Evolutionary conservation across 2,797 vertebrate genomes (phyloP).

Genomic region (Cynopterus sphinx): DNA sequence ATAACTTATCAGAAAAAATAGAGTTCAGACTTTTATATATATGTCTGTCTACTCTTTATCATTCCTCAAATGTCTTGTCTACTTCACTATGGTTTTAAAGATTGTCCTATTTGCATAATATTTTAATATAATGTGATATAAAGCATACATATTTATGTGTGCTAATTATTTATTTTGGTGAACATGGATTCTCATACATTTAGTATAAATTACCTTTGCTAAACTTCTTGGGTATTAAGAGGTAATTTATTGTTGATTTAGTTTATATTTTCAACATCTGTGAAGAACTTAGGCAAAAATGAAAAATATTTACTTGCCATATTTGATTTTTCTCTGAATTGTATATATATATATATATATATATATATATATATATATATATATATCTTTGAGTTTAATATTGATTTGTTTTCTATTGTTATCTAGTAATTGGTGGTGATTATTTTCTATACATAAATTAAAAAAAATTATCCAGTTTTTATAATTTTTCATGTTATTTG

Average conservation of each 20-base stretch:
- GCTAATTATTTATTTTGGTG: background rate
- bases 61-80: background rate
- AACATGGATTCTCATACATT: background rate
- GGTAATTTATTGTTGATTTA: background rate
- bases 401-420: background rate
- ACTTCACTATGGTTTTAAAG: background rate
- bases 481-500: background rate
- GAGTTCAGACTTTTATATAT: background rate
- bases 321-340: background rate
- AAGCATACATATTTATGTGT: background rate
- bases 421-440: background rate
- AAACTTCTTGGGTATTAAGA: background rate
- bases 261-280: background rate
- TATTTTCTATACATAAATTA: background rate
- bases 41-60: background rate
- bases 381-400: background rate
- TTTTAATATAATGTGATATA: background rate
- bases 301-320: background rate
- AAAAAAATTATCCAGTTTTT: background rate
- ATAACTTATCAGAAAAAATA: background rate
- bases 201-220: background rate
- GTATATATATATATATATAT: no score
- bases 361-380: no score
- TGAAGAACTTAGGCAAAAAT: background rate
- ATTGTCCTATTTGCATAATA: background rate